A percentile compares a stretch with the other conserved stretches of the same genome.
Evolutionary conservation across 2,113 vertebrate species (phyloP).

Genomic region (Sylvicapra grimmia): DNA sequence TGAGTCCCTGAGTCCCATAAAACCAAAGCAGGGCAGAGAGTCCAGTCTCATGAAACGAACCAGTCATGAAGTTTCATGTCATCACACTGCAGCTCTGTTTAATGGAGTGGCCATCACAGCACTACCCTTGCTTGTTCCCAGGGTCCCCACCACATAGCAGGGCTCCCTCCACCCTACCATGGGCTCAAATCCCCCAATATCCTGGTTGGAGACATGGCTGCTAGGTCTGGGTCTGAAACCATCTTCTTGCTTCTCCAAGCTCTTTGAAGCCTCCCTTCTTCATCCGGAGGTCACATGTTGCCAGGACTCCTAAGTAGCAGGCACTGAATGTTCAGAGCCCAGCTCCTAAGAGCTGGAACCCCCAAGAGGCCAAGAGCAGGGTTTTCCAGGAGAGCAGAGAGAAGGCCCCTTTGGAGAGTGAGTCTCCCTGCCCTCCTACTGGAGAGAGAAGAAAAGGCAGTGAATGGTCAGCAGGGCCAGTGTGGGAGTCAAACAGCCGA

Average conservation of each 20-base stretch:
- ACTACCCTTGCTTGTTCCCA: neutral
- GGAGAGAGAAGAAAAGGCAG: slow-evolving; percentile 16
- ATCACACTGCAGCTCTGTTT: slow-evolving; percentile 27
- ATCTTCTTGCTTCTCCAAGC: neutral
- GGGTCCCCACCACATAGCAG: neutral
- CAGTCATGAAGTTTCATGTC: neutral
- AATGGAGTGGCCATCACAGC: slow-evolving; percentile 33
- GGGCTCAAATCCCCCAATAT: neutral
- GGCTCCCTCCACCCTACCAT: neutral
- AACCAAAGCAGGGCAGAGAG: neutral
- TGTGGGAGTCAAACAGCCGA: neutral
- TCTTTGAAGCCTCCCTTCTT: neutral
- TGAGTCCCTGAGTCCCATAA: neutral
- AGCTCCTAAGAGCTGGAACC: slow-evolving; percentile 4
- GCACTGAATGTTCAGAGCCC: slow-evolving; percentile 23
- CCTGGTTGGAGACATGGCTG: neutral
- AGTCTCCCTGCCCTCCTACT: neutral
- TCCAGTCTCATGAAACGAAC: neutral
- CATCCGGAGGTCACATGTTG: neutral
- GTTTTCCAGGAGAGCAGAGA: slow-evolving; percentile 4
- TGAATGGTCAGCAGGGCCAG: neutral
- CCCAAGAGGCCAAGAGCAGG: neutral
- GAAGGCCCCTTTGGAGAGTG: neutral
- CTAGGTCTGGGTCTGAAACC: neutral
- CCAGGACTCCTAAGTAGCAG: neutral